A percentile compares a stretch with the other conserved stretches of the same genome.
phyloP scores from a whole-genome alignment of 2,113 vertebrate genomes.

The Ceyx margarethae region DNA sequence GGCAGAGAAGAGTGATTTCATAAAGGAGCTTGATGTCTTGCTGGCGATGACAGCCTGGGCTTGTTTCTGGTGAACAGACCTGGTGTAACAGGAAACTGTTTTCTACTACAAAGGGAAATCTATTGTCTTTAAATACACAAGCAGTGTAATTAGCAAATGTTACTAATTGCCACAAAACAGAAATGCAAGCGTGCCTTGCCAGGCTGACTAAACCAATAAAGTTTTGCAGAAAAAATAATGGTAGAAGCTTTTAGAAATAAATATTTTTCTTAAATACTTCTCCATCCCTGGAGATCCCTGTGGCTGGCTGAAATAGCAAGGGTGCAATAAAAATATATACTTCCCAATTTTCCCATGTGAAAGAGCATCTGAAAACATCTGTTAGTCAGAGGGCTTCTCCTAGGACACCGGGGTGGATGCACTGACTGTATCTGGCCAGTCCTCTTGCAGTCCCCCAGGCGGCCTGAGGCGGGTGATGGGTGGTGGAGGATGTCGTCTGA shows the following conservation, averaged over 20 bases:
- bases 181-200: background rate
- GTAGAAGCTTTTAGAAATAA: constrained; percentile 11
- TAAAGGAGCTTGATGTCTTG: background rate
- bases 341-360: constrained; percentile 34
- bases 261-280: constrained; percentile 16
- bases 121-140: constrained; percentile 16
- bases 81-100: constrained; percentile 15
- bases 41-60: background rate
- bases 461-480: background rate
- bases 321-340: background rate
- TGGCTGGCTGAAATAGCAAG: background rate
- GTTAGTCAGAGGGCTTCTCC: constrained; percentile 8
- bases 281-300: constrained; percentile 23
- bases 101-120: constrained; percentile 22
- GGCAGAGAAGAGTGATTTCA: background rate
- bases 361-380: constrained; percentile 39
- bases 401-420: background rate
- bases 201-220: background rate
- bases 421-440: background rate
- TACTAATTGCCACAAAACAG: background rate
- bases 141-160: background rate
- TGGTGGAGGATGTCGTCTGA: constrained; percentile 12
- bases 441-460: background rate
- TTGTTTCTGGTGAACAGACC: constrained; percentile 20
- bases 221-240: background rate